These are phyloP conservation scores for Thunnus albacares DNA, from an alignment of 2,797 vertebrate genomes.

Conservation along the genomic window DNA sequence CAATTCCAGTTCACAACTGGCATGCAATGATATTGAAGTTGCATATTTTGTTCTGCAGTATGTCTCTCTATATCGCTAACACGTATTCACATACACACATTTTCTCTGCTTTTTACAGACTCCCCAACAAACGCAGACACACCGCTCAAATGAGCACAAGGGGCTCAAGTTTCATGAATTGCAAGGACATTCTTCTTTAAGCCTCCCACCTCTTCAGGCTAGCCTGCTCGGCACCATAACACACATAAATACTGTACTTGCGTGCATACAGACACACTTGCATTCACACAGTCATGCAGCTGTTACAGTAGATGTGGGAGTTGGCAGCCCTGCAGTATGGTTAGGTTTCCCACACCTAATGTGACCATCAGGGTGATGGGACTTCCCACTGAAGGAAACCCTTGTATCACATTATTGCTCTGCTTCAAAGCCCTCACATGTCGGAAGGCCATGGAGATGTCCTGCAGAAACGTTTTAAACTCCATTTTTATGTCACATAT, in stretches of 20 bases:
- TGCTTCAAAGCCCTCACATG: background rate
- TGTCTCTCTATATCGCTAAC: background rate
- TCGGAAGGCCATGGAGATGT: background rate
- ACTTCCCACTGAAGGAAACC: slow-evolving; percentile 36
- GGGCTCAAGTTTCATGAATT: slow-evolving; percentile 49
- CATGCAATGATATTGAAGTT: background rate
- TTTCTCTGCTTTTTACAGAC: slow-evolving; percentile 7
- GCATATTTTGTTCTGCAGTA: background rate
- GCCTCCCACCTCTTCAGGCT: slow-evolving; percentile 15
- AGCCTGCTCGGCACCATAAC: slow-evolving; percentile 28
- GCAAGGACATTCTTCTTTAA: slow-evolving; percentile 43
- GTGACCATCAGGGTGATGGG: slow-evolving; percentile 2
- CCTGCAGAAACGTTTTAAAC: background rate
- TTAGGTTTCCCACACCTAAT: slow-evolving; percentile 61
- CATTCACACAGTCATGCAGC: slow-evolving; percentile 58
- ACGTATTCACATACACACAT: background rate
- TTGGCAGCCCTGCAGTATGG: slow-evolving; percentile 30
- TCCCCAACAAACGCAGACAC: slow-evolving; percentile 13
- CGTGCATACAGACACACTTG: background rate
- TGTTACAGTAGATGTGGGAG: slow-evolving; percentile 50
- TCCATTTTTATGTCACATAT: background rate
- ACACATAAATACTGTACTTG: slow-evolving; percentile 11
- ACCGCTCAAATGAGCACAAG: slow-evolving; percentile 16
- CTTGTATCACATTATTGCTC: slow-evolving; percentile 2
- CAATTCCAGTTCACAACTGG: slow-evolving; percentile 40